Evolutionary conservation across 2,888 invertebrate species (phyloP).

Genomic region (Conops quadrifasciatus): DNA sequence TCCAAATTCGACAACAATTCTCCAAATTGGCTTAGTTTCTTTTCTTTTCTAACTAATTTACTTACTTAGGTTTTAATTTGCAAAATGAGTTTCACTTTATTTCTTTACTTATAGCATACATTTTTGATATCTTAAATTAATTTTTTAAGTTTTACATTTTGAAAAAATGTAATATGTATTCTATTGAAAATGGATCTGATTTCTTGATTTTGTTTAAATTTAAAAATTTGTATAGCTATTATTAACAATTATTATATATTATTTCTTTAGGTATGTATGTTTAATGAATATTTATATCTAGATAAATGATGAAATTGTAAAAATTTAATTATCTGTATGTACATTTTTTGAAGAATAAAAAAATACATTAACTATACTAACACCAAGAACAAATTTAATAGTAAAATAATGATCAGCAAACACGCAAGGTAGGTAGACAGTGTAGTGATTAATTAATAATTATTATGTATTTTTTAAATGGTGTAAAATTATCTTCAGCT

Average conservation of each 20-base stretch:
- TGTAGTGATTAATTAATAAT: background rate
- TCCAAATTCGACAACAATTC: too few species aligned
- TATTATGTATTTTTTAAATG: conserved; percentile 9
- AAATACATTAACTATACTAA: conserved; percentile 46
- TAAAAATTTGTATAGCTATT: conserved; percentile 23
- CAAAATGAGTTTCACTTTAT: background rate
- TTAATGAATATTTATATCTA: background rate
- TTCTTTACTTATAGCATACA: background rate
- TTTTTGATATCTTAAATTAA: background rate
- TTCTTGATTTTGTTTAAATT: conserved; percentile 22
- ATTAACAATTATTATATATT: conserved; percentile 13
- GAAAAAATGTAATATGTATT: conserved; percentile 19
- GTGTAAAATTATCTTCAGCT: conserved; percentile 19
- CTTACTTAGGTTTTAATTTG: background rate
- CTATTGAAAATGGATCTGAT: background rate
- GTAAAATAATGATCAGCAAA: conserved; percentile 24
- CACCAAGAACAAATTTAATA: conserved; percentile 44
- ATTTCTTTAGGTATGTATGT: background rate
- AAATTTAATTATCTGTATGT: background rate
- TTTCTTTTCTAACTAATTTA: background rate
- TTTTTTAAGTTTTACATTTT: conserved; percentile 20
- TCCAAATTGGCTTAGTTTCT: conserved; percentile 2
- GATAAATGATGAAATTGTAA: background rate
- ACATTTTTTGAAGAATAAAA: conserved; percentile 22
- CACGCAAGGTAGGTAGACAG: conserved; percentile 14